A percentile compares a stretch with the other conserved stretches of the same genome.
phyloP scores from a whole-genome alignment of 2,888 invertebrate species.

The Julus scandinavius region DNA sequence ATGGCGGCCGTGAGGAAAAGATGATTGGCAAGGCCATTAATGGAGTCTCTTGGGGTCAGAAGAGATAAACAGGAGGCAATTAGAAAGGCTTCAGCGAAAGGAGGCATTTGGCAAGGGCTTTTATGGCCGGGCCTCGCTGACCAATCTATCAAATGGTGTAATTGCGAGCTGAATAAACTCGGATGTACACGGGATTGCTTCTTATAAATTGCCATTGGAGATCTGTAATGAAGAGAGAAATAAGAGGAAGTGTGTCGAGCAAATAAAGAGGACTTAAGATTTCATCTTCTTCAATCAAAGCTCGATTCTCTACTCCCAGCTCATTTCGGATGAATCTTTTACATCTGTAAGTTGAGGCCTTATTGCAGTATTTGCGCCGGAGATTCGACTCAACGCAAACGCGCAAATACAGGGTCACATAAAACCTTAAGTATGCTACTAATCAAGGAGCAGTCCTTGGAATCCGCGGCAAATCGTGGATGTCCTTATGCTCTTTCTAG shows the following conservation, averaged over 20 bases:
- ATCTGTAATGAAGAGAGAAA: slow-evolving; percentile 33
- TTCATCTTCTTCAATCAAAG: slow-evolving; percentile 33
- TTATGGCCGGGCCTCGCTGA: slow-evolving; percentile 13
- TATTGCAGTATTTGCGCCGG: neutral
- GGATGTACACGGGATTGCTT: slow-evolving; percentile 33
- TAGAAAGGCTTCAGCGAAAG: slow-evolving; percentile 25
- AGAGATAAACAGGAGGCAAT: slow-evolving; percentile 52
- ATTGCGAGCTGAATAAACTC: slow-evolving; percentile 9
- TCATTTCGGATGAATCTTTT: slow-evolving; percentile 5
- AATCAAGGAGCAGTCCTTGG: neutral
- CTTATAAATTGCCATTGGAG: slow-evolving; percentile 27
- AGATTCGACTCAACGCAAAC: neutral
- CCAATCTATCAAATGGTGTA: slow-evolving; percentile 1
- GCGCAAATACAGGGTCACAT: neutral
- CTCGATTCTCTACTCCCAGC: slow-evolving; percentile 21
- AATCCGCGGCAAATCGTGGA: neutral
- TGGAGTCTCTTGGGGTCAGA: neutral
- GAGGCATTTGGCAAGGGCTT: neutral
- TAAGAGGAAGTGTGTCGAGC: slow-evolving; percentile 27
- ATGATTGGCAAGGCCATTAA: slow-evolving; percentile 53
- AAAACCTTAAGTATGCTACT: slow-evolving; percentile 14
- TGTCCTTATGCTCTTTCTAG: neutral
- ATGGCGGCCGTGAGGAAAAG: slow-evolving; percentile 33
- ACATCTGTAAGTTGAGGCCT: slow-evolving; percentile 17
- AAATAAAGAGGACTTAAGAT: slow-evolving; percentile 33